These are phyloP conservation scores for Hestina assimilis DNA, from an alignment of 1,140 invertebrate species.

Conservation along the genomic window DNA sequence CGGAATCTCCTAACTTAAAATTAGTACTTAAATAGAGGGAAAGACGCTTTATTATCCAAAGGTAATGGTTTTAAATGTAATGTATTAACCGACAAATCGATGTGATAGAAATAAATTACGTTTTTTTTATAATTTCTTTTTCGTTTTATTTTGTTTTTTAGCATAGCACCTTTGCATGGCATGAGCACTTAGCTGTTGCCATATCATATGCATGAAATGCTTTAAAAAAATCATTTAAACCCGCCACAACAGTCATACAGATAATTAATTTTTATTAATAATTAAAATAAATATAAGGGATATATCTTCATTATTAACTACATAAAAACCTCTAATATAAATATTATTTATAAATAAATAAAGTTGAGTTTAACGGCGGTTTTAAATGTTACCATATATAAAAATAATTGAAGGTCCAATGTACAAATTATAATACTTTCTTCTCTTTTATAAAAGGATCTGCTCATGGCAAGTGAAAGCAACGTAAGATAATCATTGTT, in stretches of 20 bases:
- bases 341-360: neutral
- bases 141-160: constrained; percentile 71
- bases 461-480: constrained; percentile 49
- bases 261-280: neutral
- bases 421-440: constrained; percentile 45
- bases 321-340: neutral
- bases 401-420: constrained; percentile 56
- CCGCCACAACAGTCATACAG: neutral
- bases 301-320: neutral
- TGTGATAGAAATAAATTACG: constrained; percentile 65
- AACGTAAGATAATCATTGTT: constrained; percentile 52
- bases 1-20: constrained; percentile 71
- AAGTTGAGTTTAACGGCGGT: neutral
- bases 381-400: constrained; percentile 1
- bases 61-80: constrained; percentile 54
- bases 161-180: constrained; percentile 63
- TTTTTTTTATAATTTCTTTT: constrained; percentile 64
- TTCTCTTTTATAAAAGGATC: constrained; percentile 43
- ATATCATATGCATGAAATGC: constrained; percentile 39
- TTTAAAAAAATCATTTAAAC: neutral
- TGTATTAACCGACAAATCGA: constrained; percentile 48
- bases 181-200: constrained; percentile 40
- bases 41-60: constrained; percentile 47
- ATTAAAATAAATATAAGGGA: neutral
- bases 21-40: constrained; percentile 72